Percentiles rank a stretch among this genome's conserved stretches.
phyloP scores from a whole-genome alignment of 1,140 invertebrate genomes.

The Solenopsis fugax region DNA sequence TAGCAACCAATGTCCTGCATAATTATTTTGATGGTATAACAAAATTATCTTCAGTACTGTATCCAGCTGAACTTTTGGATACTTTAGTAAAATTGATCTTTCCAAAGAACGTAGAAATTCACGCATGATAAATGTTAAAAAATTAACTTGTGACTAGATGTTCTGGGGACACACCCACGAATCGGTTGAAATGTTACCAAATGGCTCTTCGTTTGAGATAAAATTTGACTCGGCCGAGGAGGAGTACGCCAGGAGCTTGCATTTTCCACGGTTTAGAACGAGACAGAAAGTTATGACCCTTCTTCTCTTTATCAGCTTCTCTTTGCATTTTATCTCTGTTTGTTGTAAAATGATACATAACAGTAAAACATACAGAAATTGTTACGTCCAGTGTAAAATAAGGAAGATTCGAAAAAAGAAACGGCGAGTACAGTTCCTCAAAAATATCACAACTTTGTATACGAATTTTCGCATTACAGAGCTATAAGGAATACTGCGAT shows the following conservation, averaged over 20 bases:
- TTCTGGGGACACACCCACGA: not conserved
- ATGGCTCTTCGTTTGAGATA: conserved; percentile 43
- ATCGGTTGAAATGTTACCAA: conserved; percentile 21
- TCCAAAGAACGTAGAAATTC: not conserved
- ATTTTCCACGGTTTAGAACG: not conserved
- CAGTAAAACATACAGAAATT: not conserved
- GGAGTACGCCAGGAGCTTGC: conserved; percentile 4
- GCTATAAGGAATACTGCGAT: conserved; percentile 31
- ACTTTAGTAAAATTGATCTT: too few species aligned
- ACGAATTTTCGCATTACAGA: conserved; percentile 59
- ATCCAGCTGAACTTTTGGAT: too few species aligned
- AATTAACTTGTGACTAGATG: conserved; percentile 27
- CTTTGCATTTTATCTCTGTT: not conserved
- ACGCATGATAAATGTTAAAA: not conserved
- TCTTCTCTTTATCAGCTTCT: not conserved
- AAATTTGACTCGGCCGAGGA: conserved; percentile 29
- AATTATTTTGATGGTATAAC: too few species aligned
- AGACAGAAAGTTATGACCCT: conserved; percentile 33
- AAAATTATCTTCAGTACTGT: too few species aligned
- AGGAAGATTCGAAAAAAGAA: not conserved
- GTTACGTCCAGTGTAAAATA: not conserved
- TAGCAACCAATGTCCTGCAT: too few species aligned
- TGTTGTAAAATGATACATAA: not conserved
- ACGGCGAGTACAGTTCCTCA: not conserved
- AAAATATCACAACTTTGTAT: not conserved